These are phyloP conservation scores for Maniola hyperantus DNA, from an alignment of 2,888 invertebrate genomes.

Conservation along the genomic window DNA sequence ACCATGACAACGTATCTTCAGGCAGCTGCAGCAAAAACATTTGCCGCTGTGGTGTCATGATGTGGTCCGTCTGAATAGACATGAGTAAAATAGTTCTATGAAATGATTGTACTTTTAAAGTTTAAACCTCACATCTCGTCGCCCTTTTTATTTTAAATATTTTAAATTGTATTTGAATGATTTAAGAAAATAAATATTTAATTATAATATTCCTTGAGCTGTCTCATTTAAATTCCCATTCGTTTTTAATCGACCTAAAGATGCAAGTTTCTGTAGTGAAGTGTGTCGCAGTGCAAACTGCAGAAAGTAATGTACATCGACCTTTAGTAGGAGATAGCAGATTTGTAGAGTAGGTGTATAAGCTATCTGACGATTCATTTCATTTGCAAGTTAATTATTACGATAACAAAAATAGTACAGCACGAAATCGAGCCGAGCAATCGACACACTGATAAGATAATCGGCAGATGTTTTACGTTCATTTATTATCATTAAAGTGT, in stretches of 20 bases:
- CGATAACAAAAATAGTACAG: slow-evolving; percentile 1
- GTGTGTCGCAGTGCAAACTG: no score
- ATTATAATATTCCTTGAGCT: not conserved
- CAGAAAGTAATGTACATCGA: no score
- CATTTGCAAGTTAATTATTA: slow-evolving; percentile 2
- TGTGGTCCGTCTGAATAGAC: not conserved
- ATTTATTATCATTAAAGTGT: not conserved
- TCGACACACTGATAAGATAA: slow-evolving; percentile 7
- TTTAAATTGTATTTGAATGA: slow-evolving; percentile 19
- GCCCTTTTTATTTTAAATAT: not conserved
- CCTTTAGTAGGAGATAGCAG: no score
- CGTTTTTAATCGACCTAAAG: not conserved
- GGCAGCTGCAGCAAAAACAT: no score
- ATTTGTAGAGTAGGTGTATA: no score
- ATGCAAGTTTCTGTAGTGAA: no score
- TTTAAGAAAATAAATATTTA: slow-evolving; percentile 10
- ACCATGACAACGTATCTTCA: no score
- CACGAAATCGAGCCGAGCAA: not conserved
- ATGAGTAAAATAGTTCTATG: not conserved
- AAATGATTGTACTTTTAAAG: not conserved
- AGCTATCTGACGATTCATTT: no score
- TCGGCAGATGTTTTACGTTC: not conserved
- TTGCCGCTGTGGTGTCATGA: not conserved
- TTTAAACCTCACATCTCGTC: not conserved
- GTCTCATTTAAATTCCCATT: not conserved